Evolutionary conservation across 2,113 vertebrate species (phyloP).

Genomic region (Bambusicola thoracicus): DNA sequence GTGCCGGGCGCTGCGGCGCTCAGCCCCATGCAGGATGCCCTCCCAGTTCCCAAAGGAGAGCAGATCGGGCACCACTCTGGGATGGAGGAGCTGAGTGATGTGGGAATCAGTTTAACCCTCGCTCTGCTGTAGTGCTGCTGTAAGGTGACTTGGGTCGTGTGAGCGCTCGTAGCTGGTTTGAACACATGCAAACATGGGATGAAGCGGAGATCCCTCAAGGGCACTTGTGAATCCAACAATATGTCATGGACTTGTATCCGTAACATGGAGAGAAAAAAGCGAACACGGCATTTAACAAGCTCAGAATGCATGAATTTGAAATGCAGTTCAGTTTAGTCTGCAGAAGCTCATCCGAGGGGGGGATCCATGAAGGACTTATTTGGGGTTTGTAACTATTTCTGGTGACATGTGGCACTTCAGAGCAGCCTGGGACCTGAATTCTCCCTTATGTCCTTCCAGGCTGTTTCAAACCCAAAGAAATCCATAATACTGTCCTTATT

Average conservation of each 20-base stretch:
- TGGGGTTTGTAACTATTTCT: not conserved
- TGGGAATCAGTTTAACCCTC: not conserved
- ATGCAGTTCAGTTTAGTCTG: not conserved
- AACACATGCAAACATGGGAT: not conserved
- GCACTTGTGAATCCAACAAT: not conserved
- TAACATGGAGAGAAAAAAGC: not conserved
- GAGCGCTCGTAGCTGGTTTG: not conserved
- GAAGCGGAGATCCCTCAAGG: not conserved
- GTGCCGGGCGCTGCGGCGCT: accelerated
- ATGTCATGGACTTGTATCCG: not conserved
- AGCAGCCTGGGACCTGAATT: not conserved
- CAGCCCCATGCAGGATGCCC: not conserved
- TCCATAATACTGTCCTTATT: not conserved
- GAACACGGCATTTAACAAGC: not conserved
- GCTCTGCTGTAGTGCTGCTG: not conserved
- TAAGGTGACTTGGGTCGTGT: not conserved
- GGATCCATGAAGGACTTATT: not conserved
- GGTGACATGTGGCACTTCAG: not conserved
- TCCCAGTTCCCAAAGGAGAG: accelerated
- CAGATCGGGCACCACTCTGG: not conserved
- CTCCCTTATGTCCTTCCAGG: not conserved
- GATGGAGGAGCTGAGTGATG: not conserved
- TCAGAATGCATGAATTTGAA: not conserved
- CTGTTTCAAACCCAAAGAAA: not conserved
- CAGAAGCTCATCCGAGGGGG: not conserved